phyloP scores from a whole-genome alignment of 2,113 vertebrate genomes.

The Sapayoa aenigma region DNA sequence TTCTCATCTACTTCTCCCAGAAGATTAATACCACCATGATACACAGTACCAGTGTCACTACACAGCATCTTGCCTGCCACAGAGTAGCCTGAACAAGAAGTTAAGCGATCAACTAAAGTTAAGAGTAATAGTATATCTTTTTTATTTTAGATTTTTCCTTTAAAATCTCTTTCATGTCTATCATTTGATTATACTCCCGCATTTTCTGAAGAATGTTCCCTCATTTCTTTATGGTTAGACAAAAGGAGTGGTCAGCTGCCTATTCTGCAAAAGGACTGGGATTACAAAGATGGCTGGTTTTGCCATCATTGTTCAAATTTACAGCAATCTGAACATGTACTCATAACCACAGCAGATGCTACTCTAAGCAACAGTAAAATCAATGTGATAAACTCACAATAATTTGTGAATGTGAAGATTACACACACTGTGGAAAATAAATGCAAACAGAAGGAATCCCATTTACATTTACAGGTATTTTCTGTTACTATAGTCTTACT shows the following conservation, averaged over 20 bases:
- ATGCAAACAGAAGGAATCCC: neutral
- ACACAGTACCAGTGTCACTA: neutral
- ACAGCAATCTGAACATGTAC: neutral
- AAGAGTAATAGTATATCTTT: neutral
- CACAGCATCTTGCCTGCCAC: neutral
- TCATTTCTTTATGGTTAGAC: neutral
- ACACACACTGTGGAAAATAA: neutral
- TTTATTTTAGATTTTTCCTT: neutral
- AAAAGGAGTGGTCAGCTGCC: neutral
- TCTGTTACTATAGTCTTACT: neutral
- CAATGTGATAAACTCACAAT: neutral
- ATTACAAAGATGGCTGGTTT: neutral
- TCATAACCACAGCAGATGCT: neutral
- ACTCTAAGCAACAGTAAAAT: constrained; percentile 25
- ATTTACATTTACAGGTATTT: neutral
- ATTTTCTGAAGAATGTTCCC: neutral
- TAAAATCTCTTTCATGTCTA: neutral
- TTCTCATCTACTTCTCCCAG: neutral
- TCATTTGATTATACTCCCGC: neutral
- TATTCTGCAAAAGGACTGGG: neutral
- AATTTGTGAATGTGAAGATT: constrained; percentile 26
- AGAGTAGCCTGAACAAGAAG: neutral
- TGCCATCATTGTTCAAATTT: neutral
- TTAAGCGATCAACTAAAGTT: neutral
- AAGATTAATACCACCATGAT: neutral